Base-by-base conservation (phyloP, 2,888 invertebrate genomes). In the Micoletzkya japonica region DNA sequence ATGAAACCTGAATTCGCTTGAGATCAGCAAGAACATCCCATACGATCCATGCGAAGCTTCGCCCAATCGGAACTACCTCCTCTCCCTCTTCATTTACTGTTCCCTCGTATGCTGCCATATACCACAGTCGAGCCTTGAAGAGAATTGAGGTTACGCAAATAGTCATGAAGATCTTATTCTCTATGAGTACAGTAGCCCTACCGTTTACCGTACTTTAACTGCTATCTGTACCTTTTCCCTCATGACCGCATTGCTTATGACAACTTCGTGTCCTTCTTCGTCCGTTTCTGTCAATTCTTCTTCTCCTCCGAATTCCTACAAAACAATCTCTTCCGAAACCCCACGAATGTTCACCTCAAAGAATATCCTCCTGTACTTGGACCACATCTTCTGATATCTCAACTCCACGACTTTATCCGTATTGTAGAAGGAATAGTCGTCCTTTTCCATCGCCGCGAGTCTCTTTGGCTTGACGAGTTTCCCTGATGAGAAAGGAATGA, bases 341-440 rank as follows among this genome's bases (percentile, higher is more conserved):
- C 4, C 4, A 50, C 17, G n/a, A 50, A 50, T 50, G 4, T 4
- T 17, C n/a, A 74, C 80, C 59, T 74, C 73, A 28, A 82, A 79
- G 70, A 82, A 82, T n/a, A 70, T 66, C 10, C 56, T 60, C 1
- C 82, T 75, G 52, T 77, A 82, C 24, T 75, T 58, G 30, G 59
- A 28, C 49, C 67, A 79, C 36, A 82, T 71, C 60, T 76, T 76
- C 36, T 74, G 74, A 52, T 79, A 80, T 14, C 81, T 76, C 57
- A 81, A 71, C 58, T 82, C 81, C 20, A 83, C 81, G 32, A 83
- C 74, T 50, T 79, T 77, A 58, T 83, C 83, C 34, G 83, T 81
- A 61, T 82, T 81, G 72, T 80, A 83, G 74, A 81, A 82, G n/a
- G 77, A 76, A 69, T 78, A 82, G 69, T 82, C 80, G 61, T 80